These are phyloP conservation scores for Zaprionus taronus DNA, from an alignment of 1,140 invertebrate species.

Conservation along the genomic window DNA sequence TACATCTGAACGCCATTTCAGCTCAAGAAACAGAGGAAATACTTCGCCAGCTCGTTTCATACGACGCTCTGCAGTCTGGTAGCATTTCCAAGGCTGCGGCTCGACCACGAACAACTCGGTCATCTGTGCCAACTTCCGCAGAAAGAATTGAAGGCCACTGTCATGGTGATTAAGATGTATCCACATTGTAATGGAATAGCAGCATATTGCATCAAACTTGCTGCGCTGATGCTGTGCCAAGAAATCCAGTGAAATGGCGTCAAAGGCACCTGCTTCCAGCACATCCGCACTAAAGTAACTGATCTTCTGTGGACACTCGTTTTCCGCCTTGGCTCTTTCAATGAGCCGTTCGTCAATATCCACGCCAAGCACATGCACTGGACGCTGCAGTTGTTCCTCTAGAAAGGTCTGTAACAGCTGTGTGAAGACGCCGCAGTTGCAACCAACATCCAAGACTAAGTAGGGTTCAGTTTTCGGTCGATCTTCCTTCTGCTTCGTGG, in stretches of 20 bases:
- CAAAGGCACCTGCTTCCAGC: slow-evolving; percentile 84
- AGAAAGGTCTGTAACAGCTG: slow-evolving; percentile 84
- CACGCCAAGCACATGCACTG: slow-evolving; percentile 88
- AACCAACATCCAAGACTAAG: slow-evolving; percentile 90
- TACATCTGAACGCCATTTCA: slow-evolving; percentile 87
- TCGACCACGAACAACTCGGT: slow-evolving; percentile 89
- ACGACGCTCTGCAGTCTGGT: slow-evolving; percentile 89
- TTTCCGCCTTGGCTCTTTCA: slow-evolving; percentile 87
- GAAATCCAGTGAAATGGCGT: slow-evolving; percentile 84
- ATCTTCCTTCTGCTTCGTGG: not conserved
- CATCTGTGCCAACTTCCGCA: slow-evolving; percentile 86
- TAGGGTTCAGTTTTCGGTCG: slow-evolving; percentile 73
- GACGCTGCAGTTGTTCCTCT: slow-evolving; percentile 46
- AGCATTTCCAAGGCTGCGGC: slow-evolving; percentile 93
- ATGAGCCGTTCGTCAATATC: slow-evolving; percentile 91
- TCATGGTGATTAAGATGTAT: slow-evolving; percentile 93
- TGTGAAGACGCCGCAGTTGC: slow-evolving; percentile 91
- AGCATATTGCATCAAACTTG: slow-evolving; percentile 90
- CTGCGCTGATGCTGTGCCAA: slow-evolving; percentile 82
- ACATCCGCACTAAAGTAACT: slow-evolving; percentile 88
- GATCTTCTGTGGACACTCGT: slow-evolving; percentile 84
- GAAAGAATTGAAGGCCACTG: slow-evolving; percentile 87
- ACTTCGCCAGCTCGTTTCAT: slow-evolving; percentile 86
- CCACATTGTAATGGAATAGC: slow-evolving; percentile 95
- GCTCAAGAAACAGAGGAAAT: slow-evolving; percentile 87